phyloP scores from a whole-genome alignment of 2,797 vertebrate species.

The Xenentodon cancila region DNA sequence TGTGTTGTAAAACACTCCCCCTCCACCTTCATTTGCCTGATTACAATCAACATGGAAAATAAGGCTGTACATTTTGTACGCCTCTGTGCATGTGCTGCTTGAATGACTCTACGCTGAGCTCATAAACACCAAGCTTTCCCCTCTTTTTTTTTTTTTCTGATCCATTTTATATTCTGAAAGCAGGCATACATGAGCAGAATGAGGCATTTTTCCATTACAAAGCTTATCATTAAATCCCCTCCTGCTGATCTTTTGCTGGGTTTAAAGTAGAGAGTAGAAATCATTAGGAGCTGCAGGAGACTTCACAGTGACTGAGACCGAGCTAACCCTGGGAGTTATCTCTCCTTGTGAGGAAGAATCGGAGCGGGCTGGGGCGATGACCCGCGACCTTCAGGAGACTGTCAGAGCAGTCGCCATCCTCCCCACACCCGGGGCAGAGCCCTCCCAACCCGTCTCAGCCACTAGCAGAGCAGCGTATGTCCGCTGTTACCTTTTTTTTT shows the following conservation, averaged over 20 bases:
- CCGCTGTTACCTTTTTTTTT: constrained; percentile 32
- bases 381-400: constrained; percentile 68
- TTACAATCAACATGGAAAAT: constrained; percentile 55
- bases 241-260: constrained; percentile 77
- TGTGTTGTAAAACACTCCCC: constrained; percentile 20
- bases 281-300: constrained; percentile 78
- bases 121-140: constrained; percentile 56
- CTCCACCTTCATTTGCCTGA: constrained; percentile 34
- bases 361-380: constrained; percentile 60
- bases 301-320: constrained; percentile 67
- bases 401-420: constrained; percentile 46
- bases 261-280: constrained; percentile 78
- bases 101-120: constrained; percentile 66
- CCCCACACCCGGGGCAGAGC: constrained; percentile 22
- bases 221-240: constrained; percentile 84
- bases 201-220: constrained; percentile 84
- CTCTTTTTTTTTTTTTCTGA: constrained; percentile 15
- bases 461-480: constrained; percentile 36
- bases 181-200: constrained; percentile 73
- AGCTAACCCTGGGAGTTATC: constrained; percentile 68
- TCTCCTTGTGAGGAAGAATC: constrained; percentile 65
- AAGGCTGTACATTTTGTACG: constrained; percentile 28
- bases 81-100: constrained; percentile 64
- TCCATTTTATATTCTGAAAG: constrained; percentile 62
- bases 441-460: constrained; percentile 47